Conservation (phyloP, 1,140 invertebrate genomes). For the Eurytemora carolleeae region DNA sequence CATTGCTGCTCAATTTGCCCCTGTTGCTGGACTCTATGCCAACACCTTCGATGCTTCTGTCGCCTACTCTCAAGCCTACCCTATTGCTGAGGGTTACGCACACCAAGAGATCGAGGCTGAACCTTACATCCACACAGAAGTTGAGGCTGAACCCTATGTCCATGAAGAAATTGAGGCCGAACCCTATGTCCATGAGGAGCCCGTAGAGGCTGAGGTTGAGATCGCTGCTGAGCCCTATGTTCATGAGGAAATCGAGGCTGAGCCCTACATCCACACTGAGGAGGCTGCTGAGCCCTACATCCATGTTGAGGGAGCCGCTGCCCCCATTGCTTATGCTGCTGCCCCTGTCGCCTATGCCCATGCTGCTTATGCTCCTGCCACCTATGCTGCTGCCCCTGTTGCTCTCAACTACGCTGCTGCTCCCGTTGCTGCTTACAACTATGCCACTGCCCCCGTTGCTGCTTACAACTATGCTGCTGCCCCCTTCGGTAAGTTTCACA, state of each 20-base stretch:
- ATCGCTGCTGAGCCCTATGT: conserved; percentile 7
- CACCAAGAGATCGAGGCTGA: neutral
- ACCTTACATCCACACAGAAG: neutral
- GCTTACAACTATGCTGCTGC: conserved; percentile 3
- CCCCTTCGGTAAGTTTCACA: too few species aligned
- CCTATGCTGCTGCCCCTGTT: conserved; percentile 1
- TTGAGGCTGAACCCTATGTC: conserved; percentile 3
- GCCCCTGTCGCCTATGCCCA: conserved; percentile 7
- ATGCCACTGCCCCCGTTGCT: neutral
- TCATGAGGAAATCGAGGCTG: conserved; percentile 11
- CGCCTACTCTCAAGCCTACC: conserved; percentile 2
- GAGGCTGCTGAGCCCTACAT: conserved; percentile 8
- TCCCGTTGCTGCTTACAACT: neutral
- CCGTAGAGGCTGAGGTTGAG: conserved; percentile 4
- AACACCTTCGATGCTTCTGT: neutral
- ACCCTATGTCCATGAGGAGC: conserved; percentile 11
- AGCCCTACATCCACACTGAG: conserved; percentile 8
- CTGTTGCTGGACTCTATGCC: neutral
- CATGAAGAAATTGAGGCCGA: conserved; percentile 9
- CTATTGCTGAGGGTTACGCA: conserved; percentile 1
- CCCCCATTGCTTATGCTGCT: conserved; percentile 5
- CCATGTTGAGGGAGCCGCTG: conserved; percentile 6
- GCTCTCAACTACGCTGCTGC: neutral
- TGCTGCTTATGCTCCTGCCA: neutral
- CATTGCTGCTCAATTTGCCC: neutral